Evolutionary conservation across 2,797 vertebrate genomes (phyloP).

Genomic region (Lepus oiostolus): DNA sequence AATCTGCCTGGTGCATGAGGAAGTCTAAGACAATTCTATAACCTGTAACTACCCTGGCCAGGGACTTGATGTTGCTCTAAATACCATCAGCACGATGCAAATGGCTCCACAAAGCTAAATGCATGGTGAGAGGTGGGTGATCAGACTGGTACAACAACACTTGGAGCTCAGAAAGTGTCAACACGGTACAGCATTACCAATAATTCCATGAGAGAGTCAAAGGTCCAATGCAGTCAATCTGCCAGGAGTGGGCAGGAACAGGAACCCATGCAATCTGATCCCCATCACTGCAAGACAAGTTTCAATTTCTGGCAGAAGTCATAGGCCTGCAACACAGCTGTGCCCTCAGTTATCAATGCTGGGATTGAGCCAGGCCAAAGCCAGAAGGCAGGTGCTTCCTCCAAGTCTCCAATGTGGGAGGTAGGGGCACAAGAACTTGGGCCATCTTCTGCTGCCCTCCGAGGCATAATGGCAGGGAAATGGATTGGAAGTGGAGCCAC

Average conservation of each 20-base stretch:
- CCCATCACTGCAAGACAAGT: not conserved
- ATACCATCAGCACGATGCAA: not conserved
- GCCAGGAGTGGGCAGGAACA: not conserved
- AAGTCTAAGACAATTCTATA: constrained; percentile 55
- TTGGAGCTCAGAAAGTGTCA: not conserved
- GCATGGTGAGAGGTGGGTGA: not conserved
- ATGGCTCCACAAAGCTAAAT: not conserved
- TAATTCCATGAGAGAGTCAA: not conserved
- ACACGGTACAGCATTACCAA: not conserved
- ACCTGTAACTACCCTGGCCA: not conserved
- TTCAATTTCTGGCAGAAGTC: not conserved
- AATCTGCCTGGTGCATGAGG: not conserved
- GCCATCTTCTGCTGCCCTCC: no score
- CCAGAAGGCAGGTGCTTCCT: no score
- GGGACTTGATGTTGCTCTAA: constrained; percentile 23
- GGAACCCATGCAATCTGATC: not conserved
- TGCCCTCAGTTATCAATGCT: not conserved
- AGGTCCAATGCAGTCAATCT: not conserved
- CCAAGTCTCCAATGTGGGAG: no score
- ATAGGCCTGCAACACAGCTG: not conserved
- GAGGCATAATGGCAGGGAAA: no score
- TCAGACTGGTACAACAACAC: not conserved
- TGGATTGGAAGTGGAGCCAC: no score
- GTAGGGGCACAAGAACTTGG: no score
- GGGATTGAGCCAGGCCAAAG: no score